Conservation (phyloP, 2,113 vertebrate species). For the Rhadina sibilatrix region DNA sequence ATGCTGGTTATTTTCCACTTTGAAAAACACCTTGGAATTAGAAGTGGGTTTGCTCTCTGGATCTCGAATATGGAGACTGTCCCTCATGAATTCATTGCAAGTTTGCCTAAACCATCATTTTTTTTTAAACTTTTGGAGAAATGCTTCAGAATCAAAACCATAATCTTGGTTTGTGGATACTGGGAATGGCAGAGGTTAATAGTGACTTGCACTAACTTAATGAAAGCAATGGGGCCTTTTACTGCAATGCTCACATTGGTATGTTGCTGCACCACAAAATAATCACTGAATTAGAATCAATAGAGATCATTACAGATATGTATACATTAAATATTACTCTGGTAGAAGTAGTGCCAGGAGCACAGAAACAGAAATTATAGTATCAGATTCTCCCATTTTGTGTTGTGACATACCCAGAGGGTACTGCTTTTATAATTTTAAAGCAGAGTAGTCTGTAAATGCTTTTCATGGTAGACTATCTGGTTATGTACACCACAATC, state of each 20-base stretch:
- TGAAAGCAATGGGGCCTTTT: neutral
- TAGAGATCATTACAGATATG: neutral
- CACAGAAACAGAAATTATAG: neutral
- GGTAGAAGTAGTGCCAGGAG: neutral
- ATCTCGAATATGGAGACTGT: neutral
- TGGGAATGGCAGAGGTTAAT: neutral
- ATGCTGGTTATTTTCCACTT: neutral
- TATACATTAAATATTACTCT: neutral
- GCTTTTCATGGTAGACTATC: neutral
- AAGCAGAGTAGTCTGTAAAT: neutral
- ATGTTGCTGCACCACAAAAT: neutral
- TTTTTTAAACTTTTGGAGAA: neutral
- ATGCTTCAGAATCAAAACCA: neutral
- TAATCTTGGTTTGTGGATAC: neutral
- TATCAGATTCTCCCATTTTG: neutral
- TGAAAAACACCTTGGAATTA: neutral
- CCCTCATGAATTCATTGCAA: neutral
- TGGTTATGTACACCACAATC: neutral
- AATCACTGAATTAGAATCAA: neutral
- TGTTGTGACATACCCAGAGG: neutral
- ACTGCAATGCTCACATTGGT: neutral
- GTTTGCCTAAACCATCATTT: neutral
- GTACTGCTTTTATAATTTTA: neutral
- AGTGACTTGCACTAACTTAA: neutral
- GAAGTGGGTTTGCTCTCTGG: neutral